Base-by-base conservation (phyloP, 1,140 invertebrate species). In the Lerema accius region DNA sequence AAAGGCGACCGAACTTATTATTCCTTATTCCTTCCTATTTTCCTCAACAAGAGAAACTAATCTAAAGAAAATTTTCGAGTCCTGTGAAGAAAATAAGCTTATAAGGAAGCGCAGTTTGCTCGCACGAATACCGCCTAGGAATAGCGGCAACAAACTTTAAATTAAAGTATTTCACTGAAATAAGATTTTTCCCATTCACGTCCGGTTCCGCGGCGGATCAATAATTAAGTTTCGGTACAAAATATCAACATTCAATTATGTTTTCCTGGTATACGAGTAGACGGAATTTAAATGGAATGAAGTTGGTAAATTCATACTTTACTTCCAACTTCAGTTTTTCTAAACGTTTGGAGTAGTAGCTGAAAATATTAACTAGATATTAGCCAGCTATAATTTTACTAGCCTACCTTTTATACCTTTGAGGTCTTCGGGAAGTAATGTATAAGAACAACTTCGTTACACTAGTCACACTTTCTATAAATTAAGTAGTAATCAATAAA, bases 41-140 rank as follows among this genome's bases (percentile, higher is more conserved):
- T 88, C 78, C 84, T 67, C 84, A 89, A 90, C 84, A 88, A 89
- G 82, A 88, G 80, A 88, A 90, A 90, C 88, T 90, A 90, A 89
- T 89, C 82, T 86, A 89, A 89, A 90, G 84, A 88, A 89, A 89
- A 89, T 89, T 87, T 90, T 88, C 82, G 82, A 85, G 84, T 80
- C 77, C 82, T 76, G 70, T 78, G 76, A 89, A 86, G 84, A 89
- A 89, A 90, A 90, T 89, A 86, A 90, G 84, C 86, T 90, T 86
- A 87, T 87, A 89, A 86, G 86, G 83, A 84, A 86, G 78, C 88
- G 82, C 84, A 90, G 82, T 88, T 89, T 86, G 68, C 79, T 75
- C 80, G 78, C 76, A 85, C 78, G 81, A 79, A 84, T 73, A 76
- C 78, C 71, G 80, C 73, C 84, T 78, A 83, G 78, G 73, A 81